Conservation (phyloP, 2,113 vertebrate genomes). For the Pseudorasbora parva region DNA sequence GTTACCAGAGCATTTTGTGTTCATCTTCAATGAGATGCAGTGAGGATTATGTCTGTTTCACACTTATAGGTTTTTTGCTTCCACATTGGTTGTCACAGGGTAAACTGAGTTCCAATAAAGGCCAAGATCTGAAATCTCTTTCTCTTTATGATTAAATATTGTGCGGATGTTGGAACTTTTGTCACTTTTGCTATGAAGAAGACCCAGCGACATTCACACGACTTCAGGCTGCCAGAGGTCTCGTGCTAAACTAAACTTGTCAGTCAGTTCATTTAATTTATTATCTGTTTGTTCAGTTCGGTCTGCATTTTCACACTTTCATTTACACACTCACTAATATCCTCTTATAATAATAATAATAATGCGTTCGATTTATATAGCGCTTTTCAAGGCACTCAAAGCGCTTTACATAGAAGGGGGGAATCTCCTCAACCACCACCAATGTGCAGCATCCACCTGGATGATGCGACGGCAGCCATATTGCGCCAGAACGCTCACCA, state of each 20-base stretch:
- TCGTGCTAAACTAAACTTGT: neutral
- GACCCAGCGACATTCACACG: neutral
- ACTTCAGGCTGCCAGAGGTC: neutral
- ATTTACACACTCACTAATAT: no score
- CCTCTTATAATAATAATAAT: no score
- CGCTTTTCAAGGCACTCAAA: no score
- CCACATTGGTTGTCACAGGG: neutral
- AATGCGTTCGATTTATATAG: no score
- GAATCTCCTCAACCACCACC: no score
- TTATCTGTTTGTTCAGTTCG: neutral
- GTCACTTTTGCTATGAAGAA: neutral
- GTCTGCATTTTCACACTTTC: neutral
- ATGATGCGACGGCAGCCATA: no score
- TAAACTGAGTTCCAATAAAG: neutral
- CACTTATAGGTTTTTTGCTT: neutral
- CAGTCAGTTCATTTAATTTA: neutral
- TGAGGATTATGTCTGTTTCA: neutral
- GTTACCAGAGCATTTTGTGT: neutral
- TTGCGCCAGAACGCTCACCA: no score
- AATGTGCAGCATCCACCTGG: no score
- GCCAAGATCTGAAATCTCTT: neutral
- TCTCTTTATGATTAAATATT: neutral
- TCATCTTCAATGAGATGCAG: neutral
- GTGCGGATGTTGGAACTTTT: neutral
- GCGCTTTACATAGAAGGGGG: no score